Base-by-base conservation (phyloP, 2,888 invertebrate genomes). In the Latrodectus elegans region DNA sequence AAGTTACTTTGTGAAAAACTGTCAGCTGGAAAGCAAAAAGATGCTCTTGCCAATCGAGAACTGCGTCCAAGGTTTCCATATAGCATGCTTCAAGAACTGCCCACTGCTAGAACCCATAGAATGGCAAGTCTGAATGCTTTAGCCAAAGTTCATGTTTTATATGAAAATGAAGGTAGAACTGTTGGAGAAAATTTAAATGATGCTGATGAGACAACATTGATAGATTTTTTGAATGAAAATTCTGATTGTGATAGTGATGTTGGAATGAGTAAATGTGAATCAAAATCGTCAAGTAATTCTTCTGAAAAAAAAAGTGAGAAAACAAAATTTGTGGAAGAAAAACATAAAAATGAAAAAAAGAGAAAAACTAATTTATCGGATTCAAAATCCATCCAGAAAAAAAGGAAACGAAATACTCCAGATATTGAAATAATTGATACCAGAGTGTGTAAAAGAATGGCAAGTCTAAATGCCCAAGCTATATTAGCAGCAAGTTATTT, bases 91-190 rank as follows among this genome's bases (percentile, higher is more conserved):
- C 81, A 89, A n/a, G 89, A 89, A 71, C 83, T 82, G 83, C 89
- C 89, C 15, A 79, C 86, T 22, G 86, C 89, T 64, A 88, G 89
- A 75, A 82, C 89, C 15, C 88, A 86, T 51, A 94, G 97, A 90
- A 96, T 97, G 92, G 97, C 97, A 64, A 97, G 97, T 3, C 92
- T 97, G 53, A 97, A 97, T 92, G 97, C 97, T 0, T 92, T 96
- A 90, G 97, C 97, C 51, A 97, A 97, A 93, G 97, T 97, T 3
- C 97, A 97, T 92, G 97, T 97, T 91, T 93, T 97, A 49, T 97
- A 97, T 91, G 97, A 97, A 92, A 97, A 97, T 91, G 97, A 97
- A 93, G 84, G 87, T 64, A 74, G 84, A n/a, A 83, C 77, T 38
- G 74, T 68, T 14, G 88, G 89, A 26, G 84, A 75, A 74, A 84